Conservation (phyloP, 2,113 vertebrate genomes). For the Mohoua ochrocephala region DNA sequence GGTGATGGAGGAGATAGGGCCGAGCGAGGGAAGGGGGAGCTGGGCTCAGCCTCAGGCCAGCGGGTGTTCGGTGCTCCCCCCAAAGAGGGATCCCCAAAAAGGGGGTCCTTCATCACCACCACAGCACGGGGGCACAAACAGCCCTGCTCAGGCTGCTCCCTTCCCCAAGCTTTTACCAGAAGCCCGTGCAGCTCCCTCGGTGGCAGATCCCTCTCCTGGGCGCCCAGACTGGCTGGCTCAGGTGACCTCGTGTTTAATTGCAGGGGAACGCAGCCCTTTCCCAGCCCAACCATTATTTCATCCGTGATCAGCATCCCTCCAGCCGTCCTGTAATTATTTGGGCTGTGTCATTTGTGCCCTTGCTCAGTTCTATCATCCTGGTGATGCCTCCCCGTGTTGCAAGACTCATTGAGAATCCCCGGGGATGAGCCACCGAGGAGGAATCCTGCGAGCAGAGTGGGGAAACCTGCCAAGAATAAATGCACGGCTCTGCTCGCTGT, state of each 20-base stretch:
- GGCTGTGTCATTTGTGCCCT: neutral
- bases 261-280: neutral
- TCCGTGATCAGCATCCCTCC: neutral
- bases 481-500: neutral
- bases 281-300: neutral
- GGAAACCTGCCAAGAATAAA: neutral
- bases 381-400: neutral
- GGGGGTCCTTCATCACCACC: rapidly evolving
- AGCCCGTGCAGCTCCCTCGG: rapidly evolving
- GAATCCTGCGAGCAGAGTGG: neutral
- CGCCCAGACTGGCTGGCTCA: neutral
- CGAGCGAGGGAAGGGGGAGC: neutral
- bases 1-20: neutral
- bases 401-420: neutral
- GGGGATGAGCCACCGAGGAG: neutral
- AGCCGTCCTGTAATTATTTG: neutral
- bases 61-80: rapidly evolving
- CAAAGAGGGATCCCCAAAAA: neutral
- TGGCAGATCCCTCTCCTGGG: neutral
- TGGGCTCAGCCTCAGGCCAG: neutral
- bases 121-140: neutral
- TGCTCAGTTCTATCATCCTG: neutral
- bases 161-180: neutral
- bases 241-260: neutral
- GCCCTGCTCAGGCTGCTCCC: neutral